Conservation (phyloP, 2,797 vertebrate species). For the Schizopygopsis pylzovi region DNA sequence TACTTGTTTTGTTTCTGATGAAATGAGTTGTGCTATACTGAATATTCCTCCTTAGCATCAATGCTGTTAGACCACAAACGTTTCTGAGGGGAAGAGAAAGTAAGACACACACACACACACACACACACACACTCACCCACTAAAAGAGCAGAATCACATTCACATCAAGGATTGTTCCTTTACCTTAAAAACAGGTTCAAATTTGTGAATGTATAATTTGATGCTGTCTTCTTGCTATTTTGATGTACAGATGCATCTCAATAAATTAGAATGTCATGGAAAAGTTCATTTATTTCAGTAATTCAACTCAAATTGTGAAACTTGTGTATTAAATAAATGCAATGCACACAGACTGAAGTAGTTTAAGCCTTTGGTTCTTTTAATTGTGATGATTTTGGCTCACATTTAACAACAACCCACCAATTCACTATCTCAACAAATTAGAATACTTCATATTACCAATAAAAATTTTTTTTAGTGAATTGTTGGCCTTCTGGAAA, state of each 20-base stretch:
- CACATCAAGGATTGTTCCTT: not conserved
- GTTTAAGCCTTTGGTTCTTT: too few relatives aligned
- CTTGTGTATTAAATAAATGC: too few relatives aligned
- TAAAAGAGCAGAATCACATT: slow-evolving; percentile 1
- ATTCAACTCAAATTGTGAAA: too few relatives aligned
- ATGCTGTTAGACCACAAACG: slow-evolving; percentile 57
- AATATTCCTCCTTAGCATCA: slow-evolving; percentile 38
- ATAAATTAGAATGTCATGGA: too few relatives aligned
- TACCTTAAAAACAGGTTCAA: not conserved
- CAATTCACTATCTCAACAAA: too few relatives aligned
- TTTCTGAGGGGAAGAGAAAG: slow-evolving; percentile 63
- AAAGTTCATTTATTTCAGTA: too few relatives aligned
- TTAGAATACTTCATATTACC: too few relatives aligned
- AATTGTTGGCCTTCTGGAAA: too few relatives aligned
- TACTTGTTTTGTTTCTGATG: not conserved
- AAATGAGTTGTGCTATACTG: not conserved
- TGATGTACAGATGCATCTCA: not conserved
- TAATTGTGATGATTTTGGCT: too few relatives aligned
- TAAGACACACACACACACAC: slow-evolving; percentile 19
- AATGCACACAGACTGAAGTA: too few relatives aligned
- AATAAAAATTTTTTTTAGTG: too few relatives aligned
- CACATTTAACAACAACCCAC: too few relatives aligned
- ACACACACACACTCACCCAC: not conserved
- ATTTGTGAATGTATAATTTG: not conserved
- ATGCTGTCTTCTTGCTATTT: not conserved